A percentile compares a stretch with the other conserved stretches of the same genome.
Evolutionary conservation across 2,888 invertebrate species (phyloP).

Genomic region (Oscheius myriophilus): DNA sequence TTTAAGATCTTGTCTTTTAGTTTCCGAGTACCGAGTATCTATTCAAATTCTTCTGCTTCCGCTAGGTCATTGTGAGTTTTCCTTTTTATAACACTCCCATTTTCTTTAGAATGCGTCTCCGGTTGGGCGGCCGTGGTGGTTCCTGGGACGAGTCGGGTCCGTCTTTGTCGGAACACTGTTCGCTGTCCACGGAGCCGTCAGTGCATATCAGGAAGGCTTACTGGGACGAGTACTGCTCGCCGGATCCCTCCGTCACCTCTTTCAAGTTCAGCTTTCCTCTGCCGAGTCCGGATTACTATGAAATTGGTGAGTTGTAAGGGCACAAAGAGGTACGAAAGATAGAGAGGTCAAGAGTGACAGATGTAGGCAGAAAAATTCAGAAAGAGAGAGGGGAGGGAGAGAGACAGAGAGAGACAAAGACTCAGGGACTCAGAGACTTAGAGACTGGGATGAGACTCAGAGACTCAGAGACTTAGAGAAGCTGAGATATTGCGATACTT

Average conservation of each 20-base stretch:
- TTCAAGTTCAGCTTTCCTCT: slow-evolving; percentile 62
- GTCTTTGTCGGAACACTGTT: slow-evolving; percentile 63
- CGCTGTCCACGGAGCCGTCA: slow-evolving; percentile 66
- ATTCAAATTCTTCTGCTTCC: slow-evolving; percentile 60
- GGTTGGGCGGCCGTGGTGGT: slow-evolving; percentile 45
- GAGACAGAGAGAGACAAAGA: too few species aligned
- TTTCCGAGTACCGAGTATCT: slow-evolving; percentile 48
- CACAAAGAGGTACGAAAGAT: too few species aligned
- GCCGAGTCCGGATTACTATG: slow-evolving; percentile 59
- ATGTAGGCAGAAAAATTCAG: too few species aligned
- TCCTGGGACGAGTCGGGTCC: slow-evolving; percentile 66
- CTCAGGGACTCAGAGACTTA: too few species aligned
- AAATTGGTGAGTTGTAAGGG: slow-evolving; percentile 50
- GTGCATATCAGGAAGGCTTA: slow-evolving; percentile 61
- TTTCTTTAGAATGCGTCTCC: slow-evolving; percentile 17
- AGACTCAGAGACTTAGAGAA: too few species aligned
- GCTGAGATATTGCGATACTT: too few species aligned
- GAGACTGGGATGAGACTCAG: too few species aligned
- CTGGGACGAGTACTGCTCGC: slow-evolving; percentile 64
- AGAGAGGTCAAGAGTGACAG: too few species aligned
- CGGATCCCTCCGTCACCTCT: slow-evolving; percentile 64
- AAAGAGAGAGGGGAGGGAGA: too few species aligned
- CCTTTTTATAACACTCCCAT: slow-evolving; percentile 1
- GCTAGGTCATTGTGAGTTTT: slow-evolving; percentile 56
- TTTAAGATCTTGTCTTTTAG: slow-evolving; percentile 14